Base-by-base conservation (phyloP, 2,797 vertebrate species). In the Pseudopleuronectes americanus region DNA sequence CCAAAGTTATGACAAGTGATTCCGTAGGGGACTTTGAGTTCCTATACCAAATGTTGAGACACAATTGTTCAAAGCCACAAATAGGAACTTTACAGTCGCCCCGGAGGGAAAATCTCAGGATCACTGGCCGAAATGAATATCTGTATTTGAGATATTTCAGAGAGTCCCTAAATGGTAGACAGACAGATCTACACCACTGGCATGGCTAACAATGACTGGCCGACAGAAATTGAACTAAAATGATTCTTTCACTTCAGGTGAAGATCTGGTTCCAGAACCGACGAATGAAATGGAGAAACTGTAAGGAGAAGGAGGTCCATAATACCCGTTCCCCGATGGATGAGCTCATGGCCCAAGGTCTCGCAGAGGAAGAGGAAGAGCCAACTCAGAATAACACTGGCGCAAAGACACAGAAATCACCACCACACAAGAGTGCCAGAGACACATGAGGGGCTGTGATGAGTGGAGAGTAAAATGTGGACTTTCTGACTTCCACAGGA, bases 241-340 rank as follows among this genome's bases (percentile, higher is more conserved):
- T 17, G 0, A 9, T 14, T 52, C 31, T 21, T 61, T 16, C 21
- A 26, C 79, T 68, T 54, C 21, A 99, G 98, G 97, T 99, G 75
- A 99, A 99, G 92, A 99, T 99, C 87, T 99, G 98, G 98, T 99
- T 99, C 91, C 98, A 99, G 92, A 99, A 99, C 88, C 95, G 97
- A 77, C 94, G 98, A 66, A 99, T 99, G 97, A 99, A 99, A 84
- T 99, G 98, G 98, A 94, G 97, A 84, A 99, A 99, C 92, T 97
- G 96, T 79, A 98, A 97, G 91, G 98, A 99, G 91, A 98, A 96
- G 84, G 97, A 98, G 92, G 92, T 95, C 58, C 95, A 98, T 69
- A 95, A 90, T 79, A 93, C 90, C 59, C 94, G 91, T 21, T 95
- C 95, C 71, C 81, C 94, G 2, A 95, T 95, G 85, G 96, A 97